phyloP scores from a whole-genome alignment of 2,888 invertebrate species.

The Emesis furor region DNA sequence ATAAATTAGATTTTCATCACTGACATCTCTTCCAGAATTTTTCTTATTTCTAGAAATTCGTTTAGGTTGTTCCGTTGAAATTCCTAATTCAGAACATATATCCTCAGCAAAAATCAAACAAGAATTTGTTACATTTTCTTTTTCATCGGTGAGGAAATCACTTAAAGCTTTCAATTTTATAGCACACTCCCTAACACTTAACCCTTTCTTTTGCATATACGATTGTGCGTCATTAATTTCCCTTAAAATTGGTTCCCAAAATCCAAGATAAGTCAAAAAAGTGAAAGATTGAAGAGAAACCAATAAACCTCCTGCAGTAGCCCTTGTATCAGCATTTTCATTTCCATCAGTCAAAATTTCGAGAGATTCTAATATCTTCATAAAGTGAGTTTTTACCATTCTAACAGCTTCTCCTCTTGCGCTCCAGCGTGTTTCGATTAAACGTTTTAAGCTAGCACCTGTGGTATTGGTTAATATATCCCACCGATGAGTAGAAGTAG shows the following conservation, averaged over 20 bases:
- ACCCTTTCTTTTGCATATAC: slow-evolving; percentile 15
- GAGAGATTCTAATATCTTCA: slow-evolving; percentile 11
- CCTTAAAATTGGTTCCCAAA: slow-evolving; percentile 17
- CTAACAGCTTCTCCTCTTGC: slow-evolving; percentile 32
- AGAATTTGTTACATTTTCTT: slow-evolving; percentile 12
- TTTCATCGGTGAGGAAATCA: slow-evolving; percentile 1
- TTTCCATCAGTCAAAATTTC: slow-evolving; percentile 8
- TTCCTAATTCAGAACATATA: slow-evolving; percentile 11
- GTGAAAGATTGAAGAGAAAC: slow-evolving; percentile 15
- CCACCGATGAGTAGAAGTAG: slow-evolving; percentile 34
- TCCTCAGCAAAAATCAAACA: slow-evolving; percentile 14
- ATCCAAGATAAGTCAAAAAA: slow-evolving; percentile 22
- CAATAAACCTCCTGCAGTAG: slow-evolving; percentile 18
- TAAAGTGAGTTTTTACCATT: slow-evolving; percentile 7
- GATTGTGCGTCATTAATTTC: slow-evolving; percentile 29
- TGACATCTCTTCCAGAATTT: slow-evolving; percentile 8
- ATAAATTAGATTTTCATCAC: slow-evolving; percentile 1
- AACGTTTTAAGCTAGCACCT: slow-evolving; percentile 15
- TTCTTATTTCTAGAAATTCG: slow-evolving; percentile 8
- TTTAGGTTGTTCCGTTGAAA: slow-evolving; percentile 8
- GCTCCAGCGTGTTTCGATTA: slow-evolving; percentile 35
- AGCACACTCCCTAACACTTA: background rate
- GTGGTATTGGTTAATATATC: slow-evolving; percentile 18
- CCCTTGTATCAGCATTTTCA: slow-evolving; percentile 21
- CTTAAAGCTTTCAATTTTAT: slow-evolving; percentile 25